These are phyloP conservation scores for Parazoanthus darwini DNA, from an alignment of 92 coral and sea anemone genomes.

Conservation along the genomic window DNA sequence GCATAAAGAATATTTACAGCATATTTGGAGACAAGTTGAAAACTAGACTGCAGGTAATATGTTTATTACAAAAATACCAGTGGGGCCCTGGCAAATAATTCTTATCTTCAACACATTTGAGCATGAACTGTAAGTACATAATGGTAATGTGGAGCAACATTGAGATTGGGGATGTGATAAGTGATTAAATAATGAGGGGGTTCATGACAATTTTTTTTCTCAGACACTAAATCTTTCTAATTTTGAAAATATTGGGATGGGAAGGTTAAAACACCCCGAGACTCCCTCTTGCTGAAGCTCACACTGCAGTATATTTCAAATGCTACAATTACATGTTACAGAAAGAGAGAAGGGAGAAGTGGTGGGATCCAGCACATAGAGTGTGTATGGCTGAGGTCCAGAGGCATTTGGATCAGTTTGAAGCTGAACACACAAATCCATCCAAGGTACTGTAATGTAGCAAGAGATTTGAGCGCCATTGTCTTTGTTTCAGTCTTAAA, in stretches of 20 bases:
- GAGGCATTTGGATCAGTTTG: constrained; percentile 77
- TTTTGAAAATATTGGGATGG: too few species aligned
- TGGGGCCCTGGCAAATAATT: neutral
- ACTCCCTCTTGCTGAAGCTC: too few species aligned
- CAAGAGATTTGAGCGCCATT: neutral
- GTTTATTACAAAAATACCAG: neutral
- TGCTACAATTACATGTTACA: constrained; percentile 3
- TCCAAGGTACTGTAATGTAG: constrained; percentile 45
- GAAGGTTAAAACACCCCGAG: too few species aligned
- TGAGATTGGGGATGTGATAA: too few species aligned
- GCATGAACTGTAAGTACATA: neutral
- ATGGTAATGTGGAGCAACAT: too few species aligned
- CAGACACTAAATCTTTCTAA: too few species aligned
- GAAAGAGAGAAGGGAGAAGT: constrained; percentile 85
- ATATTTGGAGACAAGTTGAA: constrained; percentile 81
- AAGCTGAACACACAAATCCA: constrained; percentile 67
- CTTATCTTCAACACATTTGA: neutral
- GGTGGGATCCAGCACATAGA: constrained; percentile 86
- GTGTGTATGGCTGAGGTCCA: constrained; percentile 68
- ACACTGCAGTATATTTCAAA: neutral
- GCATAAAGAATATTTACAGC: constrained; percentile 80
- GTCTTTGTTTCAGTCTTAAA: too few species aligned
- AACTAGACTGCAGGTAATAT: constrained; percentile 72
- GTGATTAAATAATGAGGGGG: too few species aligned
- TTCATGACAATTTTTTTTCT: too few species aligned